A percentile compares a stretch with the other conserved stretches of the same genome.
Conservation (phyloP, 1,140 invertebrate species). For the Episyrphus balteatus region DNA sequence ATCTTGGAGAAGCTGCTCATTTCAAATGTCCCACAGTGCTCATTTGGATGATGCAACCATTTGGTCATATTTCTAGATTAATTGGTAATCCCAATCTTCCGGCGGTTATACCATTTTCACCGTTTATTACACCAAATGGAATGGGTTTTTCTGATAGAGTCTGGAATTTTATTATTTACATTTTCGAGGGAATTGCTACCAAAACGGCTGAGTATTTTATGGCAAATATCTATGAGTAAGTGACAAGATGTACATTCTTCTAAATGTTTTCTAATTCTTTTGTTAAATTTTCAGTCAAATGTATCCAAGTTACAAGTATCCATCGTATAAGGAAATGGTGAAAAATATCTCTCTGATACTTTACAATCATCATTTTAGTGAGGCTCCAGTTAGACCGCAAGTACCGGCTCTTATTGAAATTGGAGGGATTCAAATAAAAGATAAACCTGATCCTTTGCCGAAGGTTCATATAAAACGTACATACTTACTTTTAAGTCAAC, state of each 20-base stretch:
- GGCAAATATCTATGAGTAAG: conserved; percentile 11
- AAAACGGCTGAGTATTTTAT: background rate
- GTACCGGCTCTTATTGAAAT: conserved; percentile 36
- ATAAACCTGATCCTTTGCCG: conserved; percentile 28
- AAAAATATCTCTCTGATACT: conserved; percentile 27
- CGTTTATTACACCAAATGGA: conserved; percentile 3
- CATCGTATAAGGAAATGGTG: conserved; percentile 11
- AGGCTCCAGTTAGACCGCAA: conserved; percentile 30
- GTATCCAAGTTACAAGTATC: conserved; percentile 10
- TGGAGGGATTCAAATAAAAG: conserved; percentile 39
- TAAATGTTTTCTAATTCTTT: too few species aligned
- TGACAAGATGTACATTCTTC: too few species aligned
- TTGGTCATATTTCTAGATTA: conserved; percentile 6
- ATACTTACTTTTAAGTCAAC: conserved; percentile 2
- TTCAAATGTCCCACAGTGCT: conserved; percentile 1
- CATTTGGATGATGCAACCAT: conserved; percentile 14
- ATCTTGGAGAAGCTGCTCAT: conserved; percentile 19
- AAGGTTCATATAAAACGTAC: conserved; percentile 13
- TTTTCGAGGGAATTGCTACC: too few species aligned
- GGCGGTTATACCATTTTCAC: conserved; percentile 10
- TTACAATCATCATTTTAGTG: conserved; percentile 28
- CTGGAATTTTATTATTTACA: background rate
- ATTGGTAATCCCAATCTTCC: conserved; percentile 20
- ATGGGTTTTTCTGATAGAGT: background rate
- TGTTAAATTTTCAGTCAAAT: conserved; percentile 11